Conservation (phyloP, 2,797 vertebrate genomes). For the Enteromius anoplus region DNA sequence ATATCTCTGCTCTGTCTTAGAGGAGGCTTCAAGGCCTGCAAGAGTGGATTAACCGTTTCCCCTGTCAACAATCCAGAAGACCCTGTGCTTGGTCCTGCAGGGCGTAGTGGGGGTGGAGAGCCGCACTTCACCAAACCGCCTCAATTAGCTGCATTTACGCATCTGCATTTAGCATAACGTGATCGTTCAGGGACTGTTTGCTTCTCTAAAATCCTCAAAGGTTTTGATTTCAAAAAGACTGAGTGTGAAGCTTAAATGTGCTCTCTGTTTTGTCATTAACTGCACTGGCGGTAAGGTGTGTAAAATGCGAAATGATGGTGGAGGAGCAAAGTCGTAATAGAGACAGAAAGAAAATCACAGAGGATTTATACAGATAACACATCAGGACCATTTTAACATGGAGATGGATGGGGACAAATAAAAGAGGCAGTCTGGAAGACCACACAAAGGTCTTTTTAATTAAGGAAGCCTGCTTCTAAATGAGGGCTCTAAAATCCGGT, state of each 20-base stretch:
- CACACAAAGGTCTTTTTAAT: conserved; percentile 86
- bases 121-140: conserved; percentile 74
- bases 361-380: conserved; percentile 49
- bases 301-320: conserved; percentile 33
- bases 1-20: conserved; percentile 87
- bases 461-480: conserved; percentile 84
- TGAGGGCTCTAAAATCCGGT: conserved; percentile 80
- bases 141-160: conserved; percentile 82
- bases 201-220: conserved; percentile 75
- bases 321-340: conserved; percentile 35
- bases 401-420: conserved; percentile 56
- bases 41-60: conserved; percentile 74
- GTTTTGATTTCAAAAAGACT: conserved; percentile 39
- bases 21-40: conserved; percentile 76
- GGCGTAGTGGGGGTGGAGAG: conserved; percentile 38
- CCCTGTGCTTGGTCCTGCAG: conserved; percentile 75
- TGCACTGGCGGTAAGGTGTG: conserved; percentile 31
- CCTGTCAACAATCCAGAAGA: conserved; percentile 76
- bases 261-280: conserved; percentile 60
- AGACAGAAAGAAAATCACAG: conserved; percentile 6
- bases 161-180: conserved; percentile 79
- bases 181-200: conserved; percentile 75
- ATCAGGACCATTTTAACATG: conserved; percentile 56
- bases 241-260: not conserved
- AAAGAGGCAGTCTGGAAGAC: conserved; percentile 58